Evolutionary conservation across 2,797 vertebrate genomes (phyloP).

Genomic region (Hylomyscus alleni): DNA sequence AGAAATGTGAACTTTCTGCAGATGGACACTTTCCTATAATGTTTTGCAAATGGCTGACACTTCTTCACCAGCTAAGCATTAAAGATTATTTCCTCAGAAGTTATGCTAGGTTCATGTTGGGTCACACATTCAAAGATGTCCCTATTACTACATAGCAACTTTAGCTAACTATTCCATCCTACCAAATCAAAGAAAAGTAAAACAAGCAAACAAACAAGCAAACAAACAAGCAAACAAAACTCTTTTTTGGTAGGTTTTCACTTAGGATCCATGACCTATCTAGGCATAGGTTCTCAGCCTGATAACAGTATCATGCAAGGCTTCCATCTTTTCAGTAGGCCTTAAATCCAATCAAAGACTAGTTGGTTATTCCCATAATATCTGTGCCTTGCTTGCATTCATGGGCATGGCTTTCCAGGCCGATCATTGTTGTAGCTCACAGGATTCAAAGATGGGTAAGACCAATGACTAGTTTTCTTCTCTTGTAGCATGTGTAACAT

Average conservation of each 20-base stretch:
- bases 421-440: not conserved
- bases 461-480: not conserved
- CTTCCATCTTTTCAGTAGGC: not conserved
- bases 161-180: not conserved
- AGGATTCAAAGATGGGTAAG: not conserved
- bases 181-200: not conserved
- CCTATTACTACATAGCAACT: not conserved
- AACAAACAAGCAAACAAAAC: too few species aligned
- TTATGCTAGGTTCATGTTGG: not conserved
- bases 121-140: not conserved
- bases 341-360: not conserved
- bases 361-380: not conserved
- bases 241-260: not conserved
- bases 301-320: not conserved
- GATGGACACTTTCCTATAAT: fast-evolving
- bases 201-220: not conserved
- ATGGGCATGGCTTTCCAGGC: not conserved
- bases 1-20: not conserved
- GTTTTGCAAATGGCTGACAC: not conserved
- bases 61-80: not conserved
- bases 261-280: not conserved
- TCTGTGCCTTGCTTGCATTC: not conserved
- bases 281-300: not conserved
- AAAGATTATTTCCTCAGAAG: not conserved
- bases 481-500: not conserved